Evolutionary conservation across 2,797 vertebrate species (phyloP), one percentile per base, ranked within the genome.

Genomic region (Sebastes wilsoni): DNA sequence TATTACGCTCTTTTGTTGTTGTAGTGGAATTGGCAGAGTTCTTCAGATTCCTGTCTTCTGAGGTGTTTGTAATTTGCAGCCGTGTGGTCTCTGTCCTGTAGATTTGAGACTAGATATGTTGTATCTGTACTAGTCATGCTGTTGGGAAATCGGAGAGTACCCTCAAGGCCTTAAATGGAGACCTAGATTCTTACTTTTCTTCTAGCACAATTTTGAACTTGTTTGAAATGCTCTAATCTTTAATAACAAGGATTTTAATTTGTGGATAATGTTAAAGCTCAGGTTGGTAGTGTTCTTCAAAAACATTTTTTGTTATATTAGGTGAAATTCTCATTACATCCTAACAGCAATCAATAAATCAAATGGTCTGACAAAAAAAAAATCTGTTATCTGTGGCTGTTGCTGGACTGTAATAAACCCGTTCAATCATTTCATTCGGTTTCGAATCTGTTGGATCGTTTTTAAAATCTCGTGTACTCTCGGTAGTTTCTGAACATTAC

Each of bases 31-130:
- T 14, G 13, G 20, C 8, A 1, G 59, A 56, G 90, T 93, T 90
- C 76, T 84, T 84, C 3, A 54, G 65, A 93, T 95, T 91, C 87
- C 76, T 72, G 32, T 16, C 27, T 6, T 74, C 55, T 91, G 83
- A 90, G 73, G 34, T 73, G 42, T 36, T 59, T 30, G 13, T 54
- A 30, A 69, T 76, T 88, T 82, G 54, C 82, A 71, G 82, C 42
- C 12, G 12, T 71, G 12, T 18, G 22, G 62, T 77, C 67, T 46
- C 12, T 34, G 58, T 77, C 27, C 2, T 66, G 25, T 22, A 49
- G 27, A 20, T 78, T 76, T 68, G 66, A 77, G 34, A 80, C 22
- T 52, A 59, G 42, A 46, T 71, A 60, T 68, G 59, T 77, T 71
- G 14, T 28, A 30, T 14, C 61, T 28, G 52, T 54, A 56, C 30